phyloP scores from a whole-genome alignment of 1,140 invertebrate genomes.

The Trichonephila inaurata region DNA sequence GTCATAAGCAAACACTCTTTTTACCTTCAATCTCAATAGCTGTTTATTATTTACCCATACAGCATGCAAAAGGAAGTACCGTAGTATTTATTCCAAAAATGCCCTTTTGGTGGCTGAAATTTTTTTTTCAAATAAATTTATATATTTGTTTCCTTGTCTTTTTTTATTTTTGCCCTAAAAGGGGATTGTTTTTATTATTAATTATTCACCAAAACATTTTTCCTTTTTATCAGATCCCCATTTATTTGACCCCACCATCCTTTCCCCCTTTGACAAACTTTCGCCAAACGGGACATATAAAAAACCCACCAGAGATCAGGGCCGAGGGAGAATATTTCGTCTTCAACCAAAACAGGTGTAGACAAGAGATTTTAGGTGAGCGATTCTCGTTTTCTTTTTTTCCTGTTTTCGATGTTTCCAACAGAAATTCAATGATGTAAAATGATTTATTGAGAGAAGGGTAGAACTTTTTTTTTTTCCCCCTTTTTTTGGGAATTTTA shows the following conservation, averaged over 20 bases:
- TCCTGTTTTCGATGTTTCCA: not conserved
- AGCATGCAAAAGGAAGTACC: no score
- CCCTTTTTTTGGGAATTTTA: not conserved
- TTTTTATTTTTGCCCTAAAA: no score
- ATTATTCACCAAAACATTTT: no score
- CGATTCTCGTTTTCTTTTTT: constrained; percentile 5
- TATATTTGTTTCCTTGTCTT: no score
- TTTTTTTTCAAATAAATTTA: no score
- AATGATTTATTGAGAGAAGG: constrained; percentile 1
- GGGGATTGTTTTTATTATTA: no score
- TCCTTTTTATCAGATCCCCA: not conserved
- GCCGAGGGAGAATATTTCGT: not conserved
- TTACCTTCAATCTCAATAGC: no score
- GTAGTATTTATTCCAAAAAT: no score
- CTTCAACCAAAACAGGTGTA: constrained; percentile 43
- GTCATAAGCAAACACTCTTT: no score
- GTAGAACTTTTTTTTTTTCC: not conserved
- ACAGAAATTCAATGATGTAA: not conserved
- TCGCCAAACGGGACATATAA: constrained; percentile 46
- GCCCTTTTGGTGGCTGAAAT: no score
- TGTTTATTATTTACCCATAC: no score
- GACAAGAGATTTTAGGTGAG: constrained; percentile 50
- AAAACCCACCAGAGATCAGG: constrained; percentile 11
- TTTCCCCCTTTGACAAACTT: constrained; percentile 23
- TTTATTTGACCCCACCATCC: constrained; percentile 2